Evolutionary conservation across 2,113 vertebrate species (phyloP), one percentile per base, ranked within the genome.

Genomic region (Mohoua ochrocephala): DNA sequence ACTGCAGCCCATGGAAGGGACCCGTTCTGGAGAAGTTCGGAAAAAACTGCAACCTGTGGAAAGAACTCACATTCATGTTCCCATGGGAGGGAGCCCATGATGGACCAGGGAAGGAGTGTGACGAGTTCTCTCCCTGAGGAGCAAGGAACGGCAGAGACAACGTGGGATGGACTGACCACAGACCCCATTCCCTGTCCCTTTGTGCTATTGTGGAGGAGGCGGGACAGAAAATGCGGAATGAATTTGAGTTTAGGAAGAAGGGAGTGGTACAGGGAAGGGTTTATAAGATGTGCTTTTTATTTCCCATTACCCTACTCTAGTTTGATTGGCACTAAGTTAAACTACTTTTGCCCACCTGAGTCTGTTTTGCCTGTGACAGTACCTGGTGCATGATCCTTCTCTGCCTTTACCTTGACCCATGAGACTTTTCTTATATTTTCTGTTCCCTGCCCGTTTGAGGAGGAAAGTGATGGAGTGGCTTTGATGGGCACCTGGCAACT

Each of bases 1-100:
- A n/a, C n/a, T n/a, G n/a, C n/a, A n/a, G n/a, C n/a, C n/a, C n/a
- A n/a, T n/a, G n/a, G n/a, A n/a, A n/a, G n/a, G n/a, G n/a, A 41
- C 11, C 7, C 10, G 7, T 30, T 30, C 16, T 45, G 42, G 33
- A 31, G 20, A 20, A 70, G 39, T 7, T 71, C 0, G 0, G 12
- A 42, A 20, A 71, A 33, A 67, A 28, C 20, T 75, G 9, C 7
- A 15, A 20, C 30, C 18, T 0, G 1, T 24, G 56, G 20, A 10
- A 45, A 35, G 39, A 37, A 27, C 8, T 22, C 31, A 39, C 18
- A 10, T 7, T 70, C 17, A 3, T 3, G 4, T 31, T 63, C 14
- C 33, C 0, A 0, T 20, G 7, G 8, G 4, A 69, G 10, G 5
- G 30, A 69, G 14, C 17, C 21, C 33, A 45, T 13, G 10, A 6